A percentile compares a stretch with the other conserved stretches of the same genome.
phyloP scores from a whole-genome alignment of 1,140 invertebrate species.

The Colletes latitarsis region DNA sequence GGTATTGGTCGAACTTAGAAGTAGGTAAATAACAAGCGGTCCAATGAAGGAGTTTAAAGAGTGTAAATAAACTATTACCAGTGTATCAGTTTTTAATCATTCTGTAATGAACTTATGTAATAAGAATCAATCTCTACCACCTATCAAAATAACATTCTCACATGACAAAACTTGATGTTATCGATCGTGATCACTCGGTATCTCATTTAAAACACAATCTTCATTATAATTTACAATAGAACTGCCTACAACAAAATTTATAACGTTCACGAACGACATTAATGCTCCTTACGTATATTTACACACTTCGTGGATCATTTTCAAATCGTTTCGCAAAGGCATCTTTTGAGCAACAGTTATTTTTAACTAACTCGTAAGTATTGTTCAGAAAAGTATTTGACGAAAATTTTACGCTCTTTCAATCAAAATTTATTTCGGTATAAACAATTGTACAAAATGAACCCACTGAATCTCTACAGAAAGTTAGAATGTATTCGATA shows the following conservation, averaged over 20 bases:
- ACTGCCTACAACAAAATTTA: slow-evolving; percentile 56
- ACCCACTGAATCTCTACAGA: neutral
- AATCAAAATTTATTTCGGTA: neutral
- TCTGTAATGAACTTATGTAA: slow-evolving; percentile 38
- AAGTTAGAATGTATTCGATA: neutral
- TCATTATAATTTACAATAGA: slow-evolving; percentile 55
- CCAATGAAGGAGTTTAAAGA: slow-evolving; percentile 37
- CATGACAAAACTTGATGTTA: slow-evolving; percentile 53
- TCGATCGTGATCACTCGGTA: slow-evolving; percentile 27
- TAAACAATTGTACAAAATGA: neutral
- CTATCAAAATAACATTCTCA: slow-evolving; percentile 64
- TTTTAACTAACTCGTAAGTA: neutral
- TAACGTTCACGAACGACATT: slow-evolving; percentile 60
- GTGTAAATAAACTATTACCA: slow-evolving; percentile 56
- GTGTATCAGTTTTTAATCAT: slow-evolving; percentile 46
- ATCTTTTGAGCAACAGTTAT: slow-evolving; percentile 61
- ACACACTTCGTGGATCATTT: slow-evolving; percentile 61
- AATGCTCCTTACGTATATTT: slow-evolving; percentile 63
- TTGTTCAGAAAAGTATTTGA: neutral
- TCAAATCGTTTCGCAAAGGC: slow-evolving; percentile 64
- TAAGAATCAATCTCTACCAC: slow-evolving; percentile 32
- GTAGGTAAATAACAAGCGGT: slow-evolving; percentile 1
- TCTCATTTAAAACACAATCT: slow-evolving; percentile 53
- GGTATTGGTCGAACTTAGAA: slow-evolving; percentile 21
- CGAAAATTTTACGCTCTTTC: neutral